Conservation (phyloP, 2,113 vertebrate genomes). For the Notarius quadriscutis region DNA sequence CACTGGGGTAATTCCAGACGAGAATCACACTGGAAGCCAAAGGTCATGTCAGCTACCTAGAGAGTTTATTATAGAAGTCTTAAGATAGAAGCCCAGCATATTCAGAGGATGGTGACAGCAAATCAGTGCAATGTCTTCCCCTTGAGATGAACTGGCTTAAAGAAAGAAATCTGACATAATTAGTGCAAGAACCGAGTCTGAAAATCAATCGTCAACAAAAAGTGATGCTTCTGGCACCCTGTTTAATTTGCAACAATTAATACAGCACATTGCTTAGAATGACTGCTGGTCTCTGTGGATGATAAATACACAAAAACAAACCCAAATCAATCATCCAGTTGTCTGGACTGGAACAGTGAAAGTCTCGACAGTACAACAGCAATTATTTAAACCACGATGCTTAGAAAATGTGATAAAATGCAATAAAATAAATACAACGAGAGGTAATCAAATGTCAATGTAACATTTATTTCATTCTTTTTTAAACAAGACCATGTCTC, state of each 20-base stretch:
- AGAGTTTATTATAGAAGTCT: constrained; percentile 28
- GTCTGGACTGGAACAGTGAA: constrained; percentile 49
- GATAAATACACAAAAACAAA: constrained; percentile 24
- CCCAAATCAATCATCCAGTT: neutral
- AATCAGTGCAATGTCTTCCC: neutral
- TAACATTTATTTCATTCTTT: constrained; percentile 28
- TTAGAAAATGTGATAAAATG: neutral
- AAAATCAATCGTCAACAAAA: neutral
- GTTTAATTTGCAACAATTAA: neutral
- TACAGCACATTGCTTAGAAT: neutral
- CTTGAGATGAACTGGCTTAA: neutral
- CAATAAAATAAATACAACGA: constrained; percentile 12
- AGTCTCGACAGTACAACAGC: constrained; percentile 35
- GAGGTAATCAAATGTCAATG: constrained; percentile 40
- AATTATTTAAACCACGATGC: constrained; percentile 17
- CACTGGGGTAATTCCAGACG: neutral
- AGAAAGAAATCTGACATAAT: neutral
- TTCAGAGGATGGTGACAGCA: constrained; percentile 13
- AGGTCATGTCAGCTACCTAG: constrained; percentile 26
- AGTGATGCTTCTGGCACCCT: neutral
- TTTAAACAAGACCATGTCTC: constrained; percentile 32
- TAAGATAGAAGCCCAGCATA: neutral
- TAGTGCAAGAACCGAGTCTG: neutral
- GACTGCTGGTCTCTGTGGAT: neutral
- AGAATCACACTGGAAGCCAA: constrained; percentile 19